Conservation (phyloP, 2,888 invertebrate species). For the Encarsia formosa region DNA sequence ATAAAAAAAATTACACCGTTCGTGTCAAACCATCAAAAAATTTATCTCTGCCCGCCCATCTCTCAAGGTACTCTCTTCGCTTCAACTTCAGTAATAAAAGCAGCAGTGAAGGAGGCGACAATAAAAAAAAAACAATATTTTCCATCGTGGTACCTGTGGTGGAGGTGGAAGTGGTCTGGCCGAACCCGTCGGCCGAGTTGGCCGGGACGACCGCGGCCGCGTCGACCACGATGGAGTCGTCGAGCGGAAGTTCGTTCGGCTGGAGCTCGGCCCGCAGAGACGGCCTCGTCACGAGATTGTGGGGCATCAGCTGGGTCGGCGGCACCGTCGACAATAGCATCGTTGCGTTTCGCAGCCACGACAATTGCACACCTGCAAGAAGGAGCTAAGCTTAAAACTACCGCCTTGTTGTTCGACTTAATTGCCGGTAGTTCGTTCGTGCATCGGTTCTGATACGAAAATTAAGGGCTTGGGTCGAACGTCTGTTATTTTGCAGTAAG, state of each 20-base stretch:
- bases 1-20: too few species aligned
- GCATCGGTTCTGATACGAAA: too few species aligned
- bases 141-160: slow-evolving; percentile 25
- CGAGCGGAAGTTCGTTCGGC: slow-evolving; percentile 38
- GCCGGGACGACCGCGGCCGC: slow-evolving; percentile 43
- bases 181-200: slow-evolving; percentile 35
- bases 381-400: too few species aligned
- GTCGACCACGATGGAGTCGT: slow-evolving; percentile 44
- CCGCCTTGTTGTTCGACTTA: too few species aligned
- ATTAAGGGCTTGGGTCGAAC: too few species aligned
- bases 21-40: too few species aligned
- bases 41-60: too few species aligned
- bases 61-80: too few species aligned
- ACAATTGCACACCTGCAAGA: slow-evolving; percentile 40
- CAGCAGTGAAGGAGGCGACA: too few species aligned
- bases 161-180: slow-evolving; percentile 32
- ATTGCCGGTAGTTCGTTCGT: too few species aligned
- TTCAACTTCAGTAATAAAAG: too few species aligned
- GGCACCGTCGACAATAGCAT: slow-evolving; percentile 36
- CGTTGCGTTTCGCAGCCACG: slow-evolving; percentile 46
- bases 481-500: too few species aligned
- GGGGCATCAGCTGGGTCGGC: slow-evolving; percentile 34
- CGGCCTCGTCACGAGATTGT: slow-evolving; percentile 40
- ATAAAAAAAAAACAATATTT: background rate
- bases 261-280: slow-evolving; percentile 32